A percentile compares a stretch with the other conserved stretches of the same genome.
Evolutionary conservation across 1,140 invertebrate genomes (phyloP).

Genomic region (Nomia melanderi): DNA sequence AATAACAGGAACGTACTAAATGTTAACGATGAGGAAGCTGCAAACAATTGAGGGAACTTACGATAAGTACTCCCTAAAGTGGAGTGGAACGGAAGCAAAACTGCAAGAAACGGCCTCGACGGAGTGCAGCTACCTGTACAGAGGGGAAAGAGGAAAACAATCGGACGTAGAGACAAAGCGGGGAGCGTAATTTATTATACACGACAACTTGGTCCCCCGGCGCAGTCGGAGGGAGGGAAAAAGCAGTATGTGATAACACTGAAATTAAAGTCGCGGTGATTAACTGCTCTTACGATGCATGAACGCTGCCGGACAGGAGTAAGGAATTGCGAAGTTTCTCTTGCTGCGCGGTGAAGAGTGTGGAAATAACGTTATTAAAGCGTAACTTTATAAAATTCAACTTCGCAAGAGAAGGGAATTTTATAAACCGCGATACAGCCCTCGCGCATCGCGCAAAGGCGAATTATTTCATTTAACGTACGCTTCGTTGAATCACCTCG

Average conservation of each 20-base stretch:
- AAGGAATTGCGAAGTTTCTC: conserved; percentile 3
- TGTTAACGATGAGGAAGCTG: not conserved
- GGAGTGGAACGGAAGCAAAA: not conserved
- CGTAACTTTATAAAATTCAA: not conserved
- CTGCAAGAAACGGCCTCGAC: conserved; percentile 5
- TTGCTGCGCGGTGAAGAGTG: no score
- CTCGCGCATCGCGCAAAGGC: not conserved
- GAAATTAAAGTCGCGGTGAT: conserved; percentile 56
- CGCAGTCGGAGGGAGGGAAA: conserved; percentile 8
- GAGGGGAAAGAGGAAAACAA: conserved; percentile 48
- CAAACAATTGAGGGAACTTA: conserved; percentile 13
- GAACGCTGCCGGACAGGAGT: conserved; percentile 5
- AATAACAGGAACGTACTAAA: not conserved
- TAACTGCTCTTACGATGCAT: conserved; percentile 37
- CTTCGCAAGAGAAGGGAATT: not conserved
- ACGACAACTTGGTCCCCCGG: conserved; percentile 28
- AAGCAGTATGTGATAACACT: conserved; percentile 54
- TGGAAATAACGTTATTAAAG: not conserved
- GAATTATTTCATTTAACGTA: not conserved
- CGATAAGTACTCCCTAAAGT: not conserved
- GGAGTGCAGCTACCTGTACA: not conserved
- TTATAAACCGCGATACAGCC: not conserved
- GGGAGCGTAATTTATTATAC: conserved; percentile 54
- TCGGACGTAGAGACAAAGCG: conserved; percentile 43
- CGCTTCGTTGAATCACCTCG: no score